Conservation (phyloP, 1,140 invertebrate genomes). For the Anoplophora glabripennis region DNA sequence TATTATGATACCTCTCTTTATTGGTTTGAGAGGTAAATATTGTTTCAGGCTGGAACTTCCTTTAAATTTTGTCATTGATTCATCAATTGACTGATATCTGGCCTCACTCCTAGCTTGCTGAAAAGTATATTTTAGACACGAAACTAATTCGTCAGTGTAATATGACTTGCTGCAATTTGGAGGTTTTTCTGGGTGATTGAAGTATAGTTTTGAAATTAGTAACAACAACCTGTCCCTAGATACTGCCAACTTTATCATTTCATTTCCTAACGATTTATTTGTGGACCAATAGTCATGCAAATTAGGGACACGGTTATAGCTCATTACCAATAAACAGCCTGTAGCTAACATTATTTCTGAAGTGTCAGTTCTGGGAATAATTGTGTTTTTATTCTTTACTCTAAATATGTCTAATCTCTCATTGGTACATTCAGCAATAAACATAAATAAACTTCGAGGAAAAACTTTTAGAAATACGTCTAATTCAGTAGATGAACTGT, state of each 20-base stretch:
- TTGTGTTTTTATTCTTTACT: background rate
- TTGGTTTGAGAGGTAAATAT: constrained; percentile 46
- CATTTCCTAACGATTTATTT: background rate
- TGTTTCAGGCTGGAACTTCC: constrained; percentile 42
- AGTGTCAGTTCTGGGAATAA: too few relatives aligned
- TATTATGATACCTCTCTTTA: constrained; percentile 48
- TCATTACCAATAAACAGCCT: background rate
- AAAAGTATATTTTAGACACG: too few relatives aligned
- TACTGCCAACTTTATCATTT: background rate
- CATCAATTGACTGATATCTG: constrained; percentile 25
- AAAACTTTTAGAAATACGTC: too few relatives aligned
- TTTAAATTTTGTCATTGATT: constrained; percentile 47
- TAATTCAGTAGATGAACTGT: too few relatives aligned
- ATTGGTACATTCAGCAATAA: background rate
- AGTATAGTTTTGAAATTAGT: background rate
- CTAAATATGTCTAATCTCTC: background rate
- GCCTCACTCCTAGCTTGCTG: background rate
- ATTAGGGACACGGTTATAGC: background rate
- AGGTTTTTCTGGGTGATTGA: too few relatives aligned
- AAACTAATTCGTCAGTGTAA: too few relatives aligned
- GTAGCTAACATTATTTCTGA: background rate
- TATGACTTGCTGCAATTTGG: too few relatives aligned
- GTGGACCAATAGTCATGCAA: background rate
- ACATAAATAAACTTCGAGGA: background rate
- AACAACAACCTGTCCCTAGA: background rate